Evolutionary conservation across 2,113 vertebrate species (phyloP).

Genomic region (Atrichornis clamosus): DNA sequence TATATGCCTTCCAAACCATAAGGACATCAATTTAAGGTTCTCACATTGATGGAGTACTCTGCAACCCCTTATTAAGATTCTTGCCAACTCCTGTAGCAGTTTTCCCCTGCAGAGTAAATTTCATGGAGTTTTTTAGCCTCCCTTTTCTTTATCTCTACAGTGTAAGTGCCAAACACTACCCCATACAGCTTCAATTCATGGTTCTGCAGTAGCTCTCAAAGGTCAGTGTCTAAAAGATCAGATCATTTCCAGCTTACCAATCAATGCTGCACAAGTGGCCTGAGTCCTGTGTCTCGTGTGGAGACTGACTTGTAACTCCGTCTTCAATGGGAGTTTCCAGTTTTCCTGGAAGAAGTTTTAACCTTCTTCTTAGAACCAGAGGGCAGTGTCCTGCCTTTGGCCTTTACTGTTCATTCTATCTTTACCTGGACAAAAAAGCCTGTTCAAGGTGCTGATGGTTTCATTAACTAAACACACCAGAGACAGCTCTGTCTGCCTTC

Average conservation of each 20-base stretch:
- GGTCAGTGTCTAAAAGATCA: background rate
- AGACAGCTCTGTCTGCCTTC: background rate
- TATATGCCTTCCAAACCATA: conserved; percentile 47
- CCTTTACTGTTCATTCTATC: background rate
- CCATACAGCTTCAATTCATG: conserved; percentile 21
- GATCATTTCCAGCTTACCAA: background rate
- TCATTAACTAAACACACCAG: background rate
- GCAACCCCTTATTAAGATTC: conserved; percentile 50
- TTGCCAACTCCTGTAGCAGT: conserved; percentile 15
- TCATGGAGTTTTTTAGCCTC: conserved; percentile 21
- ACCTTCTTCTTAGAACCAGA: background rate
- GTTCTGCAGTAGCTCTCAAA: conserved; percentile 1
- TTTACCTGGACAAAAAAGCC: background rate
- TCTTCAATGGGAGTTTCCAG: background rate
- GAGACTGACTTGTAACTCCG: background rate
- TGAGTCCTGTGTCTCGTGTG: background rate
- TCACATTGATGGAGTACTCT: conserved; percentile 41
- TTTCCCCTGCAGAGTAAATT: conserved; percentile 41
- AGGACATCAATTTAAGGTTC: conserved; percentile 53
- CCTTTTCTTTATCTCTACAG: conserved; percentile 26
- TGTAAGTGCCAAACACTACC: background rate
- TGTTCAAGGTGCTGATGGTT: background rate
- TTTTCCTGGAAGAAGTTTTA: background rate
- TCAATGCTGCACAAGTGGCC: background rate
- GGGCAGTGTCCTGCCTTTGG: background rate